These are phyloP conservation scores for Microctenopoma stevenorrisi DNA, from an alignment of 2,797 vertebrate species.

Conservation along the genomic window DNA sequence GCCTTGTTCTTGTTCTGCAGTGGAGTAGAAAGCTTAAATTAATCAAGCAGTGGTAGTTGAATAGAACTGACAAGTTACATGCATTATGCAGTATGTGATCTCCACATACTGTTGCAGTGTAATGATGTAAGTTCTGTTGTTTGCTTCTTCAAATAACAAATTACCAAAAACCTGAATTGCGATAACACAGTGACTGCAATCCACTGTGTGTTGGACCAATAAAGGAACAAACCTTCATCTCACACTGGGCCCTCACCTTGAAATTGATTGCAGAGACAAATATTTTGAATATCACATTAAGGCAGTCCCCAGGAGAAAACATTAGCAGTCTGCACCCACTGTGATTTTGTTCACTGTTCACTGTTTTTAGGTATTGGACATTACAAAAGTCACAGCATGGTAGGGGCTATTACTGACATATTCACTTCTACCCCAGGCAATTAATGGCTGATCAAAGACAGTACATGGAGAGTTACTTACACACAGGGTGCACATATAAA, in stretches of 20 bases:
- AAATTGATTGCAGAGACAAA: conserved; percentile 41
- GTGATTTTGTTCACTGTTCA: conserved; percentile 42
- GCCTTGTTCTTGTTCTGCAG: conserved; percentile 2
- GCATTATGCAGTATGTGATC: neutral
- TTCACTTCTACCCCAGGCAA: conserved; percentile 7
- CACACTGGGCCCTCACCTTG: conserved; percentile 45
- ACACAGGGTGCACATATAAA: neutral
- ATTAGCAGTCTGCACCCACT: conserved; percentile 39
- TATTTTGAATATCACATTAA: conserved; percentile 41
- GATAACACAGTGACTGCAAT: neutral
- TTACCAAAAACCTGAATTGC: no score
- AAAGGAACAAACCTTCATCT: conserved; percentile 31
- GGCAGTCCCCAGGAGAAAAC: conserved; percentile 20
- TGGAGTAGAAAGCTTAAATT: conserved; percentile 8
- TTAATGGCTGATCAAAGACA: conserved; percentile 15
- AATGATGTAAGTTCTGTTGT: conserved; percentile 4
- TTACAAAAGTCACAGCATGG: conserved; percentile 25
- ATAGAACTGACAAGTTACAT: neutral
- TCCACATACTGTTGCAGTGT: no score
- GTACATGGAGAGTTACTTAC: neutral
- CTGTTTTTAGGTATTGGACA: conserved; percentile 21
- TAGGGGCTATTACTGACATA: conserved; percentile 16
- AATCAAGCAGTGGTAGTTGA: conserved; percentile 11
- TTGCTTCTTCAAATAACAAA: neutral
- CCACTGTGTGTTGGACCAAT: conserved; percentile 20